Base-by-base conservation (phyloP, 2,888 invertebrate species). In the Troilus luridus region DNA sequence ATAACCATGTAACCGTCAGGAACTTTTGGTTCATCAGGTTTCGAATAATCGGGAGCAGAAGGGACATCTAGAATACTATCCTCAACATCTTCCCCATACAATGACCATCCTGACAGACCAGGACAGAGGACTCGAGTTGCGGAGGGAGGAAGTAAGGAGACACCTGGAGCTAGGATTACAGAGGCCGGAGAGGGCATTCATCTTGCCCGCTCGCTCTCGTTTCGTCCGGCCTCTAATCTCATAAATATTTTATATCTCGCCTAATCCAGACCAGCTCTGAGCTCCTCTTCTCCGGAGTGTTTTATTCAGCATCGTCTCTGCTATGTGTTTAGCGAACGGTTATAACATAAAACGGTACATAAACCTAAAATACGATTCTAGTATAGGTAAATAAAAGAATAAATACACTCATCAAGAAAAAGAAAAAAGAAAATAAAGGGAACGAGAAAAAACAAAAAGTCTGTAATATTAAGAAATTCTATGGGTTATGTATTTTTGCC, bases 171-270 rank as follows among this genome's bases (percentile, higher is more conserved):
- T 85, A 85, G 85, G 85, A 85, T 85, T 85, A 85, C 85, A 85
- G 54, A 21, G 85, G 85, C 85, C 85, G 54, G 85, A 58, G 85
- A 85, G 85, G 85, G 85, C 85, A 85, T 85, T 85, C 85, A 85
- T 85, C 85, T 85, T 85, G 10, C 56, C 85, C 56, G 72, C 56
- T 56, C 56, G 85, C 85, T 85, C 85, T 85, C 85, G 56, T 85
- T 85, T 85, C 85, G 7, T 11, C 12, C 85, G 85, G 56, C 85
- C 85, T 56, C 85, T 85, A 85, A 85, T 85, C 85, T 85, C 85
- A 85, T 85, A 85, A 85, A 85, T 85, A 85, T 85, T 85, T 85
- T 85, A 85, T 85, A 85, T 85, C 56, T 85, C 56, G 85, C 85
- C 85, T 85, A 85, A 85, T 85, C 85, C 85, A 58, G 85, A 85